phyloP scores from a whole-genome alignment of 1,140 invertebrate species.

The Caenorhabditis elegans region DNA sequence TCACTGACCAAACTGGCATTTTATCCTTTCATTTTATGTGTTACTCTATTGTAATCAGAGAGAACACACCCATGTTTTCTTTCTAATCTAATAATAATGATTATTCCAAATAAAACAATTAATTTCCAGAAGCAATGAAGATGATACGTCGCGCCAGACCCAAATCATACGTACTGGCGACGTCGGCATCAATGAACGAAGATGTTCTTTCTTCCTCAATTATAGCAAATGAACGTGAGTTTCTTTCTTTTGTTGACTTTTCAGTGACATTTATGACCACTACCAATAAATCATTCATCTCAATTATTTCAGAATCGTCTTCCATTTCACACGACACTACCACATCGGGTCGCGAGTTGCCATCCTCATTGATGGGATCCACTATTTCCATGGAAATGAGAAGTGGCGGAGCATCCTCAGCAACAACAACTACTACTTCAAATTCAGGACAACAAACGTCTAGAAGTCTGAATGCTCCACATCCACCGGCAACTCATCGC shows the following conservation, averaged over 20 bases:
- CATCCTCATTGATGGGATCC: neutral
- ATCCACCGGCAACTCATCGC: neutral
- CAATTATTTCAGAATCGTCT: neutral
- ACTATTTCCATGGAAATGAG: neutral
- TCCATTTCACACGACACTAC: conserved; percentile 12
- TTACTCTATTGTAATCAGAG: neutral
- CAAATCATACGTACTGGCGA: conserved; percentile 43
- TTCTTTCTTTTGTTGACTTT: neutral
- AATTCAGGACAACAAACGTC: neutral
- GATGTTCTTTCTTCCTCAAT: neutral
- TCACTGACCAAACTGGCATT: too few species aligned
- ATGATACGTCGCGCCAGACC: conserved; percentile 39
- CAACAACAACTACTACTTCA: neutral
- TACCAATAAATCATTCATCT: too few species aligned
- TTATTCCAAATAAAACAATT: neutral
- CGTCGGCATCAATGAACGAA: conserved; percentile 35
- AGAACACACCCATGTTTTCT: neutral
- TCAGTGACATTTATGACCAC: too few species aligned
- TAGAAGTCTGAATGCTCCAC: conserved; percentile 1
- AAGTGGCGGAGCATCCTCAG: neutral
- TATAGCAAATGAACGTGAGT: conserved; percentile 20
- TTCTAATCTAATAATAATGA: neutral
- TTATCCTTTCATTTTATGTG: too few species aligned
- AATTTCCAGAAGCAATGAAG: conserved; percentile 39
- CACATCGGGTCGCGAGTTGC: conserved; percentile 2